Conservation (phyloP, 2,113 vertebrate species). For the Indri indri region DNA sequence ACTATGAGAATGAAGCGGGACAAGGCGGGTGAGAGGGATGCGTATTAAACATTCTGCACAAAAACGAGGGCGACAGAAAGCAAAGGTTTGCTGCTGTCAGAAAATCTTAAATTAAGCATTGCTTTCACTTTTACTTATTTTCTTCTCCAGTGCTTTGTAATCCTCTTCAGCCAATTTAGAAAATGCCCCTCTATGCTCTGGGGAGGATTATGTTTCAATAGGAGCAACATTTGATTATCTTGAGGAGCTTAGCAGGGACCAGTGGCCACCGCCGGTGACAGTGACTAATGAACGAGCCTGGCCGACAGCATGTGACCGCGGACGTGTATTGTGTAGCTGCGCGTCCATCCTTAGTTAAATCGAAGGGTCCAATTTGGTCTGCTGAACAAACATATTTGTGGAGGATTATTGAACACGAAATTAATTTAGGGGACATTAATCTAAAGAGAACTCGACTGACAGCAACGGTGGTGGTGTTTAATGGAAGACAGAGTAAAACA, state of each 20-base stretch:
- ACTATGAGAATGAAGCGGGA: not conserved
- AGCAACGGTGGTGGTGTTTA: not conserved
- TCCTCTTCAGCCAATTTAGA: slow-evolving; percentile 63
- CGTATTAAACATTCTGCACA: not conserved
- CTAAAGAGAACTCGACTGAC: slow-evolving; percentile 43
- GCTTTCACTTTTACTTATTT: slow-evolving; percentile 23
- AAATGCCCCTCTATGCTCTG: not conserved
- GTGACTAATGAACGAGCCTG: slow-evolving; percentile 46
- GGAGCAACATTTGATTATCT: slow-evolving; percentile 48
- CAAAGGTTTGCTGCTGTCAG: not conserved
- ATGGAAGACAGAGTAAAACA: slow-evolving; percentile 3
- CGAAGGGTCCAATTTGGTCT: slow-evolving; percentile 56
- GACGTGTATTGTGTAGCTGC: fast-evolving
- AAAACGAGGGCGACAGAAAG: not conserved
- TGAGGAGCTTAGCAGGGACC: slow-evolving; percentile 34
- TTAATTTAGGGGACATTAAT: slow-evolving; percentile 75
- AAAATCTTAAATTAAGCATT: slow-evolving; percentile 10
- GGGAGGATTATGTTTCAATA: slow-evolving; percentile 53
- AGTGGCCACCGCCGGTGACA: slow-evolving; percentile 3
- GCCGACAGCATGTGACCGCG: not conserved
- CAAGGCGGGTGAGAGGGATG: not conserved
- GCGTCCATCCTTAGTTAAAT: not conserved
- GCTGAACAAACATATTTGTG: slow-evolving; percentile 72
- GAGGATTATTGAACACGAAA: slow-evolving; percentile 69
- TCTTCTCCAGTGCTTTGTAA: slow-evolving; percentile 35